Base-by-base conservation (phyloP, 2,888 invertebrate genomes). In the Calameuta idolon region DNA sequence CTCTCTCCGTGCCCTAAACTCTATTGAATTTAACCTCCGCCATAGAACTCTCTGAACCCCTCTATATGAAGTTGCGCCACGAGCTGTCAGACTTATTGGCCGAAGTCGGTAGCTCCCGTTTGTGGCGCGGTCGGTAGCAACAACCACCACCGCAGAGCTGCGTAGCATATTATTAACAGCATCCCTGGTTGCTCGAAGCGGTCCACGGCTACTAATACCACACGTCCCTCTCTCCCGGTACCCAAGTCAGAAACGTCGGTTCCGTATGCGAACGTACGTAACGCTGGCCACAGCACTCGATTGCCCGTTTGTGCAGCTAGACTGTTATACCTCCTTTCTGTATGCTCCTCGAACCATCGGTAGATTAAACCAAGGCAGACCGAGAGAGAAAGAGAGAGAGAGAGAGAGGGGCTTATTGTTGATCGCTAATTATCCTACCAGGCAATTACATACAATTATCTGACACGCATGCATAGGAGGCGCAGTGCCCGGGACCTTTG, bases 401-500 rank as follows among this genome's bases (percentile, higher is more conserved):
- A 31, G 69, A 15, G 31, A 15, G 71, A 30, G 12, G 30, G 31
- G 71, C 31, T 88, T 89, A 90, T 90, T 90, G 90, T 90, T 88
- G 90, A 89, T 91, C 87, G 88, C 90, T 90, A 91, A 90, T 90
- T 90, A 90, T 89, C 88, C 87, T 85, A 84, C 85, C 85, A 84
- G 81, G 86, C 89, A 88, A 90, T 90, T 90, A 90, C 87, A 82
- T 88, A 86, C 89, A 88, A 90, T 90, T 90, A 90, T 89, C 89
- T 81, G 86, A 87, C 89, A 89, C 88, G 89, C 89, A 89, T 84
- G 88, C 85, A 86, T 85, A 85, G 85, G 81, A 79, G 80, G 81
- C 77, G 71, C 34, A 71, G 33, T 33, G 71, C 71, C 34, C 71
- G 71, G 71, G 33, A 34, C 71, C 69, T 55, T 30, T 35, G 34